These are phyloP conservation scores for Proterorhinus semilunaris DNA, from an alignment of 2,113 vertebrate genomes.

Conservation along the genomic window DNA sequence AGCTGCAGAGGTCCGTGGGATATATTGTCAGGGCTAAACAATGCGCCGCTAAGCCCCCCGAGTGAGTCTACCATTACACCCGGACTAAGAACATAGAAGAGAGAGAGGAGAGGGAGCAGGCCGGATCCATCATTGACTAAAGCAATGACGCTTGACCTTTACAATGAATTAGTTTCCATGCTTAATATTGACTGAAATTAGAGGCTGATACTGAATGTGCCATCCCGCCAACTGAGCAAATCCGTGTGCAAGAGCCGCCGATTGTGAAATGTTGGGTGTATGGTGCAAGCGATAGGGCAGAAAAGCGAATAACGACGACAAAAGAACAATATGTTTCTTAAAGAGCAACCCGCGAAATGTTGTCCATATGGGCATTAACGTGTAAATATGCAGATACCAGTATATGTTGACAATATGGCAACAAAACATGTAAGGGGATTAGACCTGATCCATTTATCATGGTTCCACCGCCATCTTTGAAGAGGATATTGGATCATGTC, in stretches of 20 bases:
- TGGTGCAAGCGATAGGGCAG: slow-evolving; percentile 60
- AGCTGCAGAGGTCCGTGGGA: slow-evolving; percentile 96
- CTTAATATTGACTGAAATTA: slow-evolving; percentile 93
- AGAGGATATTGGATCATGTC: slow-evolving; percentile 64
- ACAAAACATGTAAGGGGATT: slow-evolving; percentile 75
- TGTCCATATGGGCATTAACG: slow-evolving; percentile 77
- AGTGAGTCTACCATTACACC: slow-evolving; percentile 94
- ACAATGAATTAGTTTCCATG: slow-evolving; percentile 89
- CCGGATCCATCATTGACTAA: slow-evolving; percentile 91
- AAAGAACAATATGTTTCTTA: slow-evolving; percentile 76
- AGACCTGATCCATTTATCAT: slow-evolving; percentile 75
- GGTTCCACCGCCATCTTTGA: slow-evolving; percentile 68
- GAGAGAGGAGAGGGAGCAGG: slow-evolving; percentile 51
- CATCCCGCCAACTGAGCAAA: slow-evolving; percentile 78
- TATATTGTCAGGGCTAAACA: slow-evolving; percentile 98
- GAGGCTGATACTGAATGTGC: slow-evolving; percentile 85
- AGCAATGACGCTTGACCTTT: slow-evolving; percentile 96
- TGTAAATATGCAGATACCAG: slow-evolving; percentile 68
- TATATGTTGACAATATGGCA: slow-evolving; percentile 70
- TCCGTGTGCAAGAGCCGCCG: slow-evolving; percentile 73
- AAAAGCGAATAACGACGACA: slow-evolving; percentile 76
- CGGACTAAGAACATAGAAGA: slow-evolving; percentile 77
- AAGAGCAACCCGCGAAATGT: slow-evolving; percentile 73
- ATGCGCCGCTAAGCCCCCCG: slow-evolving; percentile 93
- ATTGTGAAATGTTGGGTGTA: slow-evolving; percentile 73